These are phyloP conservation scores for Anomalospiza imberbis DNA, from an alignment of 2,797 vertebrate genomes.

Conservation along the genomic window DNA sequence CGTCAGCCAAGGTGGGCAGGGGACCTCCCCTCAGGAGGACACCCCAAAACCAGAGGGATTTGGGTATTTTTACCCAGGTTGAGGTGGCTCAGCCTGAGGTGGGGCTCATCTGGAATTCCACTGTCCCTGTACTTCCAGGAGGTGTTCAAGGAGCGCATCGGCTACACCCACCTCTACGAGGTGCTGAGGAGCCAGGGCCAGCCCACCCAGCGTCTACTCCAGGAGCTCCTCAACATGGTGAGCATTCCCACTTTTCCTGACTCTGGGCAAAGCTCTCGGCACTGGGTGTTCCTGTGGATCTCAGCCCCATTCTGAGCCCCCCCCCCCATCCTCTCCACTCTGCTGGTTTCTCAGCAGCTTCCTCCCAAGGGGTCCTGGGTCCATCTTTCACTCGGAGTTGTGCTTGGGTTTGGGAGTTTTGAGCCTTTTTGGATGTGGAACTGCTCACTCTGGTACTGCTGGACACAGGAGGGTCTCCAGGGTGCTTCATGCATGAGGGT, in stretches of 20 bases:
- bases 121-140: conserved; percentile 73
- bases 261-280: fast-evolving
- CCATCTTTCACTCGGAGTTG: not conserved
- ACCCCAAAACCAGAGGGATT: not conserved
- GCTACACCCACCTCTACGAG: conserved; percentile 91
- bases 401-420: not conserved
- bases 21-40: not conserved
- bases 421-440: not conserved
- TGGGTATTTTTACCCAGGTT: fast-evolving
- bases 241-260: not conserved
- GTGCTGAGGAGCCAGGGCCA: conserved; percentile 91
- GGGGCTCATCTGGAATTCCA: not conserved
- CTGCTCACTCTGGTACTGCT: not conserved
- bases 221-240: conserved; percentile 98
- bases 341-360: not conserved
- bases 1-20: conserved; percentile 89
- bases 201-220: conserved; percentile 87
- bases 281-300: not conserved
- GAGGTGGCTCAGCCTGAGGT: not conserved
- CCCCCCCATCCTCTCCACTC: not conserved
- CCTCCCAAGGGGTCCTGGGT: not conserved
- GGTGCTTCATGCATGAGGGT: not conserved
- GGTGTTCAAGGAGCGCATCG: conserved; percentile 96
- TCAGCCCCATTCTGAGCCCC: fast-evolving
- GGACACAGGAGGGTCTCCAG: not conserved